phyloP scores from a whole-genome alignment of 2,888 invertebrate genomes.

The Ramazzottius varieornatus region DNA sequence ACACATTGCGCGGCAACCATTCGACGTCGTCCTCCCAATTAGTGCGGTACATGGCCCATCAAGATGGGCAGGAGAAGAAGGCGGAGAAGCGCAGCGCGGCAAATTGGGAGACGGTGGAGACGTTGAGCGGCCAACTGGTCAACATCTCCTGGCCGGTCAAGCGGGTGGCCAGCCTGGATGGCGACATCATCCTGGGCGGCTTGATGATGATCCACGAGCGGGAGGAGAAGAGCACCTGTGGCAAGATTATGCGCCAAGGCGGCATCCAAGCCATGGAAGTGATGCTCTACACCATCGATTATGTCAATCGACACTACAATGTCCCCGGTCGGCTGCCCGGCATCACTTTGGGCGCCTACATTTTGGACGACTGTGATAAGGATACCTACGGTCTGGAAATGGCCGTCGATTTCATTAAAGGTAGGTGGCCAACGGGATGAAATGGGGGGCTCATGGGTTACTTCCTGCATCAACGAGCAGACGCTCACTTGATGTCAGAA shows the following conservation, averaged over 20 bases:
- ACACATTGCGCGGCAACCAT: too few species aligned
- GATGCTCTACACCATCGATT: constrained; percentile 67
- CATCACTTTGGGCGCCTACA: constrained; percentile 54
- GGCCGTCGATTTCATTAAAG: constrained; percentile 86
- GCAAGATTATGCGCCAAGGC: constrained; percentile 78
- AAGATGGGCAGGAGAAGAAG: not conserved
- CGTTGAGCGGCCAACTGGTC: not conserved
- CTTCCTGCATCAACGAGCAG: too few species aligned
- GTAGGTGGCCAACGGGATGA: too few species aligned
- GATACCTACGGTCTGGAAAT: constrained; percentile 82
- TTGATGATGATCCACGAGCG: constrained; percentile 84
- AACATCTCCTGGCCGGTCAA: constrained; percentile 44
- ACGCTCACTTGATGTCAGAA: too few species aligned
- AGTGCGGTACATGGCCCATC: too few species aligned
- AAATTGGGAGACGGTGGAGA: not conserved
- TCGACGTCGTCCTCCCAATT: too few species aligned
- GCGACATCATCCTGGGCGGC: constrained; percentile 61
- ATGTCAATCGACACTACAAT: constrained; percentile 42
- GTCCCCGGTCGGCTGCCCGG: constrained; percentile 38
- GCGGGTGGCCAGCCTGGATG: constrained; percentile 57
- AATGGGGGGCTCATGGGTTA: too few species aligned
- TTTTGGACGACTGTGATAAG: constrained; percentile 78
- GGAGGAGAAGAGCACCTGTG: constrained; percentile 59
- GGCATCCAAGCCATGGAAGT: constrained; percentile 50
- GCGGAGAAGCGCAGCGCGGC: not conserved